Evolutionary conservation across 92 coral and sea anemone genomes (phyloP).

Genomic region (Scolanthus callimorphus): DNA sequence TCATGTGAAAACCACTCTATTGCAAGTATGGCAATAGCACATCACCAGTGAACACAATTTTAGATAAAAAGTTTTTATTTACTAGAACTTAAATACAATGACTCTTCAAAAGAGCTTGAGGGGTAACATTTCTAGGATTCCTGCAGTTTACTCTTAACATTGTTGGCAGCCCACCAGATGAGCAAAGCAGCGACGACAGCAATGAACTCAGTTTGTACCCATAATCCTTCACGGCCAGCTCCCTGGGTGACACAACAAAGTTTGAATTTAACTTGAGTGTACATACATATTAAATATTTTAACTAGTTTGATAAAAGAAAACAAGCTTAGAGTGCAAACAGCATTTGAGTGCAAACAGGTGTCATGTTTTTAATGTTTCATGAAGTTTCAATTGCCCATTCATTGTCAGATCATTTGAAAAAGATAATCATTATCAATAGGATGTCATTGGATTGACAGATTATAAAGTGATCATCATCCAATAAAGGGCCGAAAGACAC

Average conservation of each 20-base stretch:
- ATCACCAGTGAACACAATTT: no score
- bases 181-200: constrained; percentile 94
- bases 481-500: constrained; percentile 37
- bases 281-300: no score
- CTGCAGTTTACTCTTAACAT: constrained; percentile 88
- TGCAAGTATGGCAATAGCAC: no score
- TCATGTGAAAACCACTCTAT: no score
- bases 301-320: no score
- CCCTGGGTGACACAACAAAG: constrained; percentile 39
- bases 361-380: no score
- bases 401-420: no score
- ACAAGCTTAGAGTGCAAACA: no score
- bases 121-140: constrained; percentile 49
- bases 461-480: constrained; percentile 75
- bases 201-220: constrained; percentile 97
- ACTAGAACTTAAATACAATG: constrained; percentile 28
- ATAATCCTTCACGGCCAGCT: constrained; percentile 97
- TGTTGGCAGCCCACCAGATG: constrained; percentile 99
- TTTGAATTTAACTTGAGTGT: no score
- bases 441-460: constrained; percentile 99
- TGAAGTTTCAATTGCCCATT: no score
- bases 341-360: no score
- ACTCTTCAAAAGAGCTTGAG: constrained; percentile 12
- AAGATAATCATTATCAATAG: background rate
- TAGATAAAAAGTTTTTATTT: background rate